Evolutionary conservation across 2,888 invertebrate species (phyloP), one percentile per base, ranked within the genome.

Genomic region (Conus canariensis): DNA sequence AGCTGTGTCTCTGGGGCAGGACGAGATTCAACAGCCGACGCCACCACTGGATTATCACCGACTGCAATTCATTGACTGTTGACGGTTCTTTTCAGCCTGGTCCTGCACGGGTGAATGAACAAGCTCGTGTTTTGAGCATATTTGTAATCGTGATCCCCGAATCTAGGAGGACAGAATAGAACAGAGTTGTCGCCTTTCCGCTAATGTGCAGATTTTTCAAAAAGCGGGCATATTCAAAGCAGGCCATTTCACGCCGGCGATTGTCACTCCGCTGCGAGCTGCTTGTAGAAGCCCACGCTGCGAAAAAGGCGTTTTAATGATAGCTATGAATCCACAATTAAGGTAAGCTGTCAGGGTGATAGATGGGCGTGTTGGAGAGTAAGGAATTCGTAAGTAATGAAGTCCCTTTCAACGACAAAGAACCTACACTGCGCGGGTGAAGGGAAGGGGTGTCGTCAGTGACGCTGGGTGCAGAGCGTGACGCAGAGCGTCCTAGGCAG

Each of bases 81-180:
- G 87, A 87, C 87, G 56, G 12, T 30, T 45, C 58, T 87, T 74
- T 87, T 64, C 64, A 30, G 2, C n/a, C 45, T 25, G 56, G 10
- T n/a, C 56, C 56, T 9, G 14, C 22, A 74, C 74, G 74, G 74
- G 56, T 22, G 70, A 87, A 70, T 87, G 74, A 74, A 87, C 87
- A 87, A 87, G 70, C 87, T 74, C 87, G 56, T 67, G 70, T 70
- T 87, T 70, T 22, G 87, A 58, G 74, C 87, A 74, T 87, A 74
- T 87, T 87, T 87, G 87, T 87, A 58, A 87, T 7, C 58, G 58
- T 87, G 87, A 87, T 87, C 70, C 74, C 74, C 70, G n/a, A 87
- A 74, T n/a, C 87, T 56, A 8, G n/a, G 58, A 58, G 74, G 5
- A 59, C 45, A 70, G 87, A 87, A 70, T 58, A n/a, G 87, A 58